phyloP scores from a whole-genome alignment of 2,888 invertebrate genomes.

The Nomada fucata region DNA sequence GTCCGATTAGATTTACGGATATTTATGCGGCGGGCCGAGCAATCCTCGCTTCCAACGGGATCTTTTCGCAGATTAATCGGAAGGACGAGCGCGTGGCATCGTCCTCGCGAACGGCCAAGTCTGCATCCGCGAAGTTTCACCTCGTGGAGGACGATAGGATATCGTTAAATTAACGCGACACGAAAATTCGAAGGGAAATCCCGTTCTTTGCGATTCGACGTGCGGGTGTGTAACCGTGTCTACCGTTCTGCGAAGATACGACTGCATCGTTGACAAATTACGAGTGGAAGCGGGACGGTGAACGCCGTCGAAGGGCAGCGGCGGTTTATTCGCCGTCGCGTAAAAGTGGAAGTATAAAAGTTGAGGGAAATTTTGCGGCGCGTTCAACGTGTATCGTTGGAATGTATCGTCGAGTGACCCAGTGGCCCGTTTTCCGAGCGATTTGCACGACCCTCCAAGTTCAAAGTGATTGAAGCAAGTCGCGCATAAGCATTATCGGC shows the following conservation, averaged over 20 bases:
- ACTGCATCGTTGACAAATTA: too few relatives aligned
- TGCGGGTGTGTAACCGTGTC: too few relatives aligned
- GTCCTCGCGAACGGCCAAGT: too few relatives aligned
- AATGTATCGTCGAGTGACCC: constrained; percentile 68
- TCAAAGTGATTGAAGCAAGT: constrained; percentile 76
- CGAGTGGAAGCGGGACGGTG: not conserved
- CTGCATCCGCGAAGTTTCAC: too few relatives aligned
- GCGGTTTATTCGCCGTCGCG: not conserved
- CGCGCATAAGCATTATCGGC: constrained; percentile 75
- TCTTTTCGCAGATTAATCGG: too few relatives aligned
- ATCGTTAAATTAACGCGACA: not conserved
- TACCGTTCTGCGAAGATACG: too few relatives aligned
- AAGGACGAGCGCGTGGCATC: too few relatives aligned
- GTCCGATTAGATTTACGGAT: constrained; percentile 12
- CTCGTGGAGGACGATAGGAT: not conserved
- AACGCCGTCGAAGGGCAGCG: not conserved
- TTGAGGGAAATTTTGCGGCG: constrained; percentile 35
- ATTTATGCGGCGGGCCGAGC: not conserved
- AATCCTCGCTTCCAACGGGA: too few relatives aligned
- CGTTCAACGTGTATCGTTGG: constrained; percentile 30
- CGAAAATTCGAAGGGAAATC: not conserved
- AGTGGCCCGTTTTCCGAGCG: constrained; percentile 78
- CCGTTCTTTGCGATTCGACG: not conserved
- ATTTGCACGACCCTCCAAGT: constrained; percentile 77
- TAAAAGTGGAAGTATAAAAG: constrained; percentile 56